Conservation (phyloP, 2,888 invertebrate genomes). For the Aspidiotus rigidus region DNA sequence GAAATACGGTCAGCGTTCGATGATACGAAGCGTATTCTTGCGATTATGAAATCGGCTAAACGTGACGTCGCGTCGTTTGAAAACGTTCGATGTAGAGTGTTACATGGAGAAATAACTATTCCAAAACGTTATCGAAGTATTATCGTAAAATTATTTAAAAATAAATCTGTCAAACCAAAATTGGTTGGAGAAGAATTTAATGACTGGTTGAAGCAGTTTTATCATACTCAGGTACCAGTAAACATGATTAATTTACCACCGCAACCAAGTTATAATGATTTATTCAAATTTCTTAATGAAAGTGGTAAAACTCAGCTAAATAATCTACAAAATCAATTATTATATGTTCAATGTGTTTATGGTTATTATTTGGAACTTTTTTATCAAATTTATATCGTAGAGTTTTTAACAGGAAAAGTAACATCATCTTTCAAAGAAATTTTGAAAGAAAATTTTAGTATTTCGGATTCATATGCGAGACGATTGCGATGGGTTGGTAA, state of each 20-base stretch:
- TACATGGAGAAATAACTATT: constrained; percentile 1
- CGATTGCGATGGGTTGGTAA: too few relatives aligned
- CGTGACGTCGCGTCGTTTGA: too few relatives aligned
- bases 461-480: too few relatives aligned
- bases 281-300: not conserved
- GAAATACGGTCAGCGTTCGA: not conserved
- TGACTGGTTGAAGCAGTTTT: not conserved
- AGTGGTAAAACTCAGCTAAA: not conserved
- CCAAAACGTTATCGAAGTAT: not conserved
- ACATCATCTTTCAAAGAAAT: not conserved
- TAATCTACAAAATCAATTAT: not conserved
- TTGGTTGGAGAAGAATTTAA: constrained; percentile 1
- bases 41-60: not conserved
- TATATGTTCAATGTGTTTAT: not conserved
- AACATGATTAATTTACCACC: not conserved
- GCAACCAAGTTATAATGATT: not conserved
- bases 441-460: too few relatives aligned
- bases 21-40: not conserved
- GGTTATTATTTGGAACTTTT: too few relatives aligned
- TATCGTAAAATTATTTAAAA: not conserved
- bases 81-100: constrained; percentile 2
- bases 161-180: not conserved
- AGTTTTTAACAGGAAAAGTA: constrained; percentile 1
- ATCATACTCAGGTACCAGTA: constrained; percentile 2
- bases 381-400: not conserved